Evolutionary conservation across 2,888 invertebrate genomes (phyloP), one percentile per base, ranked within the genome.

Genomic region (Oligia fasciuncula): DNA sequence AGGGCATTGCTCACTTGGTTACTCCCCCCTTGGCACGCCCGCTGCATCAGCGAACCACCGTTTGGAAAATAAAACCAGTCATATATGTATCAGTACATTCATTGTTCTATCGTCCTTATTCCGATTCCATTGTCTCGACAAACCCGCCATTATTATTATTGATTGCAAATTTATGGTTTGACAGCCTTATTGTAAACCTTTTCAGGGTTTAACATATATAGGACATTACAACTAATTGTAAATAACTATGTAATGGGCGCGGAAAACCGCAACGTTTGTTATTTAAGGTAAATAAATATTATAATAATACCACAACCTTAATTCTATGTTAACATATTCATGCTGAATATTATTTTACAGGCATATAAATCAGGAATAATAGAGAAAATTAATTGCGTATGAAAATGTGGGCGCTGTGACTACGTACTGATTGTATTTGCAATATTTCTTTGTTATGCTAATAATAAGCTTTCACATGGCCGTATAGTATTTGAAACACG

Each of bases 1-100:
- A 96, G 96, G 96, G 95, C 96, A 96, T 94, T 96, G 96, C 95
- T 96, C 96, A 96, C 94, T 94, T 93, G 92, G 92, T 91, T 91
- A 92, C 94, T 94, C 95, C 94, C 93, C 93, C 92, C 93, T 93
- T 92, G 91, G 91, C 90, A 88, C 92, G 93, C 90, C 91, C 94
- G 93, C 90, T 94, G 94, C 95, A 95, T 90, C 92, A 89, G 88
- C 85, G 89, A 91, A 90, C 91, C 90, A 90, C 90, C 90, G 91
- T 91, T 93, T 94, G 89, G 89, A 93, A 93, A 94, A 94, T 93
- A 93, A 93, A 93, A 91, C 91, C 92, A 91, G 91, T 92, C 91
- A 89, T 90, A 92, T 92, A 93, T 93, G 92, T 92, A 93, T 93
- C 93, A 93, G 92, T 92, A 93, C 90, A 91, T 91, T 92, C 93